Evolutionary conservation across 2,888 invertebrate species (phyloP).

Genomic region (Netelia inedita): DNA sequence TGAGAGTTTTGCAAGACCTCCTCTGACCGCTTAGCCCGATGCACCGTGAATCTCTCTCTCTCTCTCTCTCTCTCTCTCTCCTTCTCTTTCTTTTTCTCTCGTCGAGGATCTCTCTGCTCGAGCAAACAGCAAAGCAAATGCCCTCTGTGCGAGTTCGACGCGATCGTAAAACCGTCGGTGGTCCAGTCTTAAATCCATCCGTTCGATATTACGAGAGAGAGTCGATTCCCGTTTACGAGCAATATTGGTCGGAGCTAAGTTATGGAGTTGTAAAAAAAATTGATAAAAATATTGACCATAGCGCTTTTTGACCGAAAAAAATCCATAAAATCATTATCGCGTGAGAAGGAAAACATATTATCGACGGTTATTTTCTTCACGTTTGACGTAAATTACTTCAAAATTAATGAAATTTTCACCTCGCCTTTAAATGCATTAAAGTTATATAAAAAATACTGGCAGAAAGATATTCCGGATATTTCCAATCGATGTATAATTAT

Average conservation of each 20-base stretch:
- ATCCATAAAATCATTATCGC: not conserved
- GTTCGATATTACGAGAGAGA: conserved; percentile 45
- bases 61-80: not conserved
- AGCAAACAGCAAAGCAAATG: conserved; percentile 25
- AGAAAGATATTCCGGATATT: not conserved
- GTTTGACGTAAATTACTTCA: too few species aligned
- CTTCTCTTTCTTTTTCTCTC: not conserved
- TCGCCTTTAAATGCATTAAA: not conserved
- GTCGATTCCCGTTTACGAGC: conserved; percentile 46
- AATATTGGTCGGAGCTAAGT: not conserved
- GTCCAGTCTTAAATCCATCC: conserved; percentile 45
- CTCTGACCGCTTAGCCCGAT: conserved; percentile 69
- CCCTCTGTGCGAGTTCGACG: conserved; percentile 60
- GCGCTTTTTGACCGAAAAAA: not conserved
- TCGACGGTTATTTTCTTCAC: not conserved
- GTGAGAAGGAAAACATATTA: not conserved
- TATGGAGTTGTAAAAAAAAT: not conserved
- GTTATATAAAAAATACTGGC: not conserved
- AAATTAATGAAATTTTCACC: too few species aligned
- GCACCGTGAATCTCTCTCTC: conserved; percentile 56
- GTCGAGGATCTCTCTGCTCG: conserved; percentile 11
- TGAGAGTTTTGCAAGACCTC: conserved; percentile 63
- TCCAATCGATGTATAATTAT: conserved; percentile 38
- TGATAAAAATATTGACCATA: not conserved
- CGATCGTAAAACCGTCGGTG: conserved; percentile 74